These are phyloP conservation scores for Pimephales promelas DNA, from an alignment of 2,113 vertebrate genomes.

Conservation along the genomic window DNA sequence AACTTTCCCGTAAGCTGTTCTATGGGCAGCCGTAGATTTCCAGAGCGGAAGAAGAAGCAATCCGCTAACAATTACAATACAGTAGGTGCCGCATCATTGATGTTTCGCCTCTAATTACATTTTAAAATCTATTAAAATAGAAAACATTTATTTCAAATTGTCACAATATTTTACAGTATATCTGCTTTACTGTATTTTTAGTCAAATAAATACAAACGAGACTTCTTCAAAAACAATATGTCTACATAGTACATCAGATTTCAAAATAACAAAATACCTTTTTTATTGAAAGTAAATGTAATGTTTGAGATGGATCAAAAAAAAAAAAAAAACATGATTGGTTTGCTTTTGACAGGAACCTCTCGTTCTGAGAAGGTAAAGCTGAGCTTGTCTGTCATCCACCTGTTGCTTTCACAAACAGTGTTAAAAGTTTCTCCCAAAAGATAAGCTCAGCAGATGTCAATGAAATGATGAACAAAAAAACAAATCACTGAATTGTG, in stretches of 20 bases:
- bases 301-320: slow-evolving; percentile 32
- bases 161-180: not conserved
- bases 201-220: not conserved
- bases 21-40: not conserved
- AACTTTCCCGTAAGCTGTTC: not conserved
- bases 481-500: slow-evolving; percentile 13
- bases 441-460: slow-evolving; percentile 24
- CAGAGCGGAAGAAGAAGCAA: not conserved
- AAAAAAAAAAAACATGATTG: not conserved
- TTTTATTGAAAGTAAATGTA: not conserved
- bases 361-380: not conserved
- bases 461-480: slow-evolving; percentile 18
- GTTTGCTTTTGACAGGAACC: not conserved
- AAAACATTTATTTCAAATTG: not conserved
- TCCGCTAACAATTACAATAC: no score
- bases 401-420: not conserved
- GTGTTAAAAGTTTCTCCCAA: not conserved
- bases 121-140: not conserved
- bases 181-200: not conserved
- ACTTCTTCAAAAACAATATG: no score
- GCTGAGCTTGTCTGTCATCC: not conserved
- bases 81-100: no score
- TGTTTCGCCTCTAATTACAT: not conserved
- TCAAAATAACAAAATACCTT: not conserved
- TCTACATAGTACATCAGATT: not conserved